A percentile compares a stretch with the other conserved stretches of the same genome.
These are phyloP conservation scores for Cephus sareptanus DNA, from an alignment of 2,888 invertebrate genomes.

Conservation along the genomic window DNA sequence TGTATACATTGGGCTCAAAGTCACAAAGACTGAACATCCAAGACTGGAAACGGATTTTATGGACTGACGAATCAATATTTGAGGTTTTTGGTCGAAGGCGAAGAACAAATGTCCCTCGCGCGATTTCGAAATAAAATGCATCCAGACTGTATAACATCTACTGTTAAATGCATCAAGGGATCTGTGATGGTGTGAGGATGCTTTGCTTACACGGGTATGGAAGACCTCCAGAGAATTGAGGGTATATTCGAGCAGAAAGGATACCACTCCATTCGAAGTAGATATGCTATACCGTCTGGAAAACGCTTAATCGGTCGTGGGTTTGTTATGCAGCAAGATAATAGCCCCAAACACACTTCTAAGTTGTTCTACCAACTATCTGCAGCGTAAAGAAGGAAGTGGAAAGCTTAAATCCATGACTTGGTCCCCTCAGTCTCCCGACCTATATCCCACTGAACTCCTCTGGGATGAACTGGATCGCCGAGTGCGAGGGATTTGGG, in stretches of 20 bases:
- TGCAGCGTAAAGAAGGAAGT: slow-evolving; percentile 16
- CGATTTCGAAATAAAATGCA: slow-evolving; percentile 7
- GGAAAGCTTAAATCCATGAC: slow-evolving; percentile 9
- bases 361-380: slow-evolving; percentile 30
- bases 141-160: slow-evolving; percentile 21
- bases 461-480: slow-evolving; percentile 15
- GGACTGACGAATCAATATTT: slow-evolving; percentile 31
- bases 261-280: slow-evolving; percentile 28
- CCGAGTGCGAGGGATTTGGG: slow-evolving; percentile 1
- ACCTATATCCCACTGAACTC: slow-evolving; percentile 8
- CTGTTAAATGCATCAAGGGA: slow-evolving; percentile 21
- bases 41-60: slow-evolving; percentile 25
- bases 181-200: slow-evolving; percentile 31
- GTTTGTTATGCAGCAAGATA: slow-evolving; percentile 35
- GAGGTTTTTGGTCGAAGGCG: slow-evolving; percentile 22
- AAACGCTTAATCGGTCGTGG: slow-evolving; percentile 22
- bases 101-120: slow-evolving; percentile 19
- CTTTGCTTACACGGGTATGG: slow-evolving; percentile 21
- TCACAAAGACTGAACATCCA: slow-evolving; percentile 24
- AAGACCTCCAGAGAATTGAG: slow-evolving; percentile 32
- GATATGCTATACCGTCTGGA: slow-evolving; percentile 25
- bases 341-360: slow-evolving; percentile 33
- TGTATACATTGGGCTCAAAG: slow-evolving; percentile 25
- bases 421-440: slow-evolving; percentile 13
- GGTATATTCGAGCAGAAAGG: slow-evolving; percentile 31